These are phyloP conservation scores for Bursaphelenchus mucronatus DNA, from an alignment of 1,140 invertebrate genomes.

Conservation along the genomic window DNA sequence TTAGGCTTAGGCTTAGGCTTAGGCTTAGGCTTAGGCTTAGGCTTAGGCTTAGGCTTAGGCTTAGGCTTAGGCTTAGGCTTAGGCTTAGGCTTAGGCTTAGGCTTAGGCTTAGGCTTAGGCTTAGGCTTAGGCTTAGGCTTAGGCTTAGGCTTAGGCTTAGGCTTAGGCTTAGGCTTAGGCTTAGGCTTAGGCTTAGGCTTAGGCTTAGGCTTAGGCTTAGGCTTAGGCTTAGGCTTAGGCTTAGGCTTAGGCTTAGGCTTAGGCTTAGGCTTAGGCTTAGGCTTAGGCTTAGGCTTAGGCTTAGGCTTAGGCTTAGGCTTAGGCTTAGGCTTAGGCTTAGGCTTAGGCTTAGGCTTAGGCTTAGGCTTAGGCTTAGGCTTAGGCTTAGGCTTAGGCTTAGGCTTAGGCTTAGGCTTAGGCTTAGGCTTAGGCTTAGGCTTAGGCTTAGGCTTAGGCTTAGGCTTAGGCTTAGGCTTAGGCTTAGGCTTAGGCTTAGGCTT, in stretches of 20 bases:
- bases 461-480: constrained; percentile 28
- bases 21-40: constrained; percentile 14
- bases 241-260: constrained; percentile 35
- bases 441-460: constrained; percentile 27
- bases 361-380: too few relatives aligned
- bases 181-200: constrained; percentile 24
- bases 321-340: too few relatives aligned
- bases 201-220: constrained; percentile 21
- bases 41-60: constrained; percentile 27
- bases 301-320: too few relatives aligned
- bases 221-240: constrained; percentile 29
- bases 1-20: not conserved
- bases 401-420: constrained; percentile 1
- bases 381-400: constrained; percentile 31
- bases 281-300: too few relatives aligned
- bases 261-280: too few relatives aligned
- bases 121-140: constrained; percentile 35
- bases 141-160: constrained; percentile 36
- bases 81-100: constrained; percentile 29
- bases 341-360: too few relatives aligned
- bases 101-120: constrained; percentile 28
- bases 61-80: constrained; percentile 27
- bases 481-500: constrained; percentile 29
- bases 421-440: constrained; percentile 12
- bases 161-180: constrained; percentile 30